A percentile compares a stretch with the other conserved stretches of the same genome.
phyloP scores from a whole-genome alignment of 2,888 invertebrate species.

The Cosmorhoe ocellata region DNA sequence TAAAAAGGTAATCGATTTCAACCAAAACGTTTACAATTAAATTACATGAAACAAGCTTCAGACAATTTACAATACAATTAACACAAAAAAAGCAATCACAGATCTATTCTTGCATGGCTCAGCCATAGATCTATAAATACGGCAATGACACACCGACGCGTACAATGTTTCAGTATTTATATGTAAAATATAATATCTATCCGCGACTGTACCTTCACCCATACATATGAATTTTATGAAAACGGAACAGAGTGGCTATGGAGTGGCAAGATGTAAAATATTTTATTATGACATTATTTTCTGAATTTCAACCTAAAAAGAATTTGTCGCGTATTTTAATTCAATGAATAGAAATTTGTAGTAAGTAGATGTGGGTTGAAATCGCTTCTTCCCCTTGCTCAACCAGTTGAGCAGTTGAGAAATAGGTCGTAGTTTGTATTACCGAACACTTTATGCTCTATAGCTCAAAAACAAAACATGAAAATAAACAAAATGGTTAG shows the following conservation, averaged over 20 bases:
- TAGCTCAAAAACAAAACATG: no score
- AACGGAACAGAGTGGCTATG: slow-evolving; percentile 41
- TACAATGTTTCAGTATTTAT: slow-evolving; percentile 68
- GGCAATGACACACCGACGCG: slow-evolving; percentile 33
- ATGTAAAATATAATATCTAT: slow-evolving; percentile 65
- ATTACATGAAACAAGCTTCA: slow-evolving; percentile 1
- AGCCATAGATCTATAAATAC: slow-evolving; percentile 36
- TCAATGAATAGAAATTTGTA: no score
- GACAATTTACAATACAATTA: slow-evolving; percentile 9
- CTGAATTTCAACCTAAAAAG: no score
- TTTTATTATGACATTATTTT: no score
- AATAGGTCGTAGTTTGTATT: no score
- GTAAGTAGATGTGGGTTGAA: no score
- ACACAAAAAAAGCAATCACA: slow-evolving; percentile 10
- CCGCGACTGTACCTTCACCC: slow-evolving; percentile 67
- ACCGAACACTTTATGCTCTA: no score
- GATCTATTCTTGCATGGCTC: slow-evolving; percentile 46
- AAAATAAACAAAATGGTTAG: no score
- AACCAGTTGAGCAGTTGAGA: no score
- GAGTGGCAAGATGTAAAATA: slow-evolving; percentile 52
- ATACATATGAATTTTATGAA: slow-evolving; percentile 80
- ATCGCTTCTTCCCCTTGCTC: no score
- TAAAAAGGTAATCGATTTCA: neutral
- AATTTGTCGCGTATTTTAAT: no score
- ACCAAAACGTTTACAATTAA: neutral